A percentile compares a stretch with the other conserved stretches of the same genome.
Evolutionary conservation across 2,113 vertebrate species (phyloP).

Genomic region (Baryphthengus martii): DNA sequence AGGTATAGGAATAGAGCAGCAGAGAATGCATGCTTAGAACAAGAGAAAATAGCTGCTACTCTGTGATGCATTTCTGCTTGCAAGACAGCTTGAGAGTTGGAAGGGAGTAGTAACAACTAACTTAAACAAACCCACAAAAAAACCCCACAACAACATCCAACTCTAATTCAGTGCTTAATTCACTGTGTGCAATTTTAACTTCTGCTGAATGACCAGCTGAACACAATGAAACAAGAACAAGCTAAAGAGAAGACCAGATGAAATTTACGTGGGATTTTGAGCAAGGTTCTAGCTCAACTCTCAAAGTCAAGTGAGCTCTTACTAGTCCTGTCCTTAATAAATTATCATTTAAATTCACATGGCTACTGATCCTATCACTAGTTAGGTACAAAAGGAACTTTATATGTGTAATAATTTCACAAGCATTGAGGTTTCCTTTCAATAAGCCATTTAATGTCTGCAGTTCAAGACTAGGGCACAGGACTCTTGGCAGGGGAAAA

Average conservation of each 20-base stretch:
- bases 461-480: neutral
- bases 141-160: neutral
- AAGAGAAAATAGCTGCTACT: conserved; percentile 28
- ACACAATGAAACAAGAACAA: neutral
- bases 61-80: neutral
- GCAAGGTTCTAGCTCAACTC: neutral
- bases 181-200: neutral
- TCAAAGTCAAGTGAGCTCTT: neutral
- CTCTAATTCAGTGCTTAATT: neutral
- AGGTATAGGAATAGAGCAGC: neutral
- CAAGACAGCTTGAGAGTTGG: neutral
- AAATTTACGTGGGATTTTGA: neutral
- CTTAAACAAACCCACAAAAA: neutral
- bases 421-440: neutral
- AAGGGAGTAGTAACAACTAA: neutral
- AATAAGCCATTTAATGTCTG: neutral
- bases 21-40: neutral
- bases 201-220: neutral
- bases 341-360: conserved; percentile 4
- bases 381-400: neutral
- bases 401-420: neutral
- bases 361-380: neutral
- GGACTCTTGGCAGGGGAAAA: neutral
- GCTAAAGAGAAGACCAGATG: neutral
- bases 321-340: neutral